A percentile compares a stretch with the other conserved stretches of the same genome.
phyloP scores from a whole-genome alignment of 2,797 vertebrate species.

The Bovichtus diacanthus region DNA sequence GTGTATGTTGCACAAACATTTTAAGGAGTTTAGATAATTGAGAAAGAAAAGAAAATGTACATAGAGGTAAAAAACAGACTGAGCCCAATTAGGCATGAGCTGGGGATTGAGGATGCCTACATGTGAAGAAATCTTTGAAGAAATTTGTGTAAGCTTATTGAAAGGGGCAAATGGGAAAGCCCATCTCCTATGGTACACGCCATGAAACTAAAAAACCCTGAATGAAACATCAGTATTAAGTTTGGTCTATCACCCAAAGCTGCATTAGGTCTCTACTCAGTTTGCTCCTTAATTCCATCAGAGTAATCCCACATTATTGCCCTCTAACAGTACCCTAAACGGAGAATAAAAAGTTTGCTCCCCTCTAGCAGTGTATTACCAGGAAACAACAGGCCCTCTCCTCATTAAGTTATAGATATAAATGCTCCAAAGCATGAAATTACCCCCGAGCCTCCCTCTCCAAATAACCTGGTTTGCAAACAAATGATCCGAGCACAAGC shows the following conservation, averaged over 20 bases:
- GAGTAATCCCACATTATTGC: conserved; percentile 82
- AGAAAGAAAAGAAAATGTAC: conserved; percentile 17
- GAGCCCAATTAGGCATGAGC: conserved; percentile 10
- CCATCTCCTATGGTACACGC: conserved; percentile 51
- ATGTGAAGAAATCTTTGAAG: conserved; percentile 28
- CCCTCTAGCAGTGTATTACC: conserved; percentile 86
- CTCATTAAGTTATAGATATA: conserved; percentile 98
- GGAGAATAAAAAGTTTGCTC: conserved; percentile 87
- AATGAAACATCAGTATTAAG: conserved; percentile 73
- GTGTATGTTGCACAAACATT: conserved; percentile 32
- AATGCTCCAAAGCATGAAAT: conserved; percentile 99
- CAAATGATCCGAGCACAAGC: conserved; percentile 97
- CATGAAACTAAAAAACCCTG: conserved; percentile 63
- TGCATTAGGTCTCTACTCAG: conserved; percentile 72
- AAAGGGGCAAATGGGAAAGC: conserved; percentile 53
- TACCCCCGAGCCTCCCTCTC: conserved; percentile 96
- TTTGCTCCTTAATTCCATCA: conserved; percentile 79
- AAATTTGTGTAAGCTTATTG: conserved; percentile 39
- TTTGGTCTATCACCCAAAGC: conserved; percentile 69
- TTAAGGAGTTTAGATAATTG: conserved; percentile 22
- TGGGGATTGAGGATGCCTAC: conserved; percentile 28
- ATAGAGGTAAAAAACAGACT: conserved; percentile 11
- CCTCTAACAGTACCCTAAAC: conserved; percentile 87
- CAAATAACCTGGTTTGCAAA: conserved; percentile 98
- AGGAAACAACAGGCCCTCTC: conserved; percentile 97